Conservation (phyloP, 2,888 invertebrate species). For the Lepetodrilus schrolli region DNA sequence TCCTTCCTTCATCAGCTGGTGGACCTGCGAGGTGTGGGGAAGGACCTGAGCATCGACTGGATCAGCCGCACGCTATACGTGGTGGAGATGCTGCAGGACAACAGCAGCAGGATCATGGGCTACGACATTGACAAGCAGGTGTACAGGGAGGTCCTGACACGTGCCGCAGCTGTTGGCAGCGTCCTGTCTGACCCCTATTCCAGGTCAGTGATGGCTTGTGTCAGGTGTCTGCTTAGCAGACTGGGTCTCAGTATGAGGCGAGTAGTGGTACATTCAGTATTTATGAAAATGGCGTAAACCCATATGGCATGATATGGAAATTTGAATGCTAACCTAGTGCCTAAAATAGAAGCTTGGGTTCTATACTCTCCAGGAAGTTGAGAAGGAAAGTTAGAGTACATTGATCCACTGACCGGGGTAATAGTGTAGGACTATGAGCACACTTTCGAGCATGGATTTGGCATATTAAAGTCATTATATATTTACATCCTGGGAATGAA, state of each 20-base stretch:
- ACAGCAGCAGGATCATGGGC: slow-evolving; percentile 74
- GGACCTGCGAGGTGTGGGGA: slow-evolving; percentile 75
- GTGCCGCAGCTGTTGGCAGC: slow-evolving; percentile 79
- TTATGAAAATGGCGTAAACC: no score
- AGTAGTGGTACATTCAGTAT: no score
- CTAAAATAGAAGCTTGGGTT: no score
- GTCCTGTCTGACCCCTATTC: slow-evolving; percentile 85
- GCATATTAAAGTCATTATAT: neutral
- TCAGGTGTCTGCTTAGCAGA: no score
- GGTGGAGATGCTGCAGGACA: slow-evolving; percentile 80
- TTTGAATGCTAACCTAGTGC: no score
- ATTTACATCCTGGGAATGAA: neutral
- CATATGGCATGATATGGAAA: no score
- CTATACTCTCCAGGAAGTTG: no score
- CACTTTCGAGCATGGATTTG: no score
- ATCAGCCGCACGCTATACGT: slow-evolving; percentile 88
- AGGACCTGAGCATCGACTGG: slow-evolving; percentile 90
- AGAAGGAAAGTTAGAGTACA: no score
- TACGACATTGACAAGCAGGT: slow-evolving; percentile 65
- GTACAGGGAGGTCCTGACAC: slow-evolving; percentile 53
- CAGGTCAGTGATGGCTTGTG: slow-evolving; percentile 77
- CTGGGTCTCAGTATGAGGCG: no score
- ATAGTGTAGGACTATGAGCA: no score
- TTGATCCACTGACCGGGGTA: no score
- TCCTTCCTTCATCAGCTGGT: slow-evolving; percentile 57